These are phyloP conservation scores for Heliornis fulica DNA, from an alignment of 2,113 vertebrate genomes.

Conservation along the genomic window DNA sequence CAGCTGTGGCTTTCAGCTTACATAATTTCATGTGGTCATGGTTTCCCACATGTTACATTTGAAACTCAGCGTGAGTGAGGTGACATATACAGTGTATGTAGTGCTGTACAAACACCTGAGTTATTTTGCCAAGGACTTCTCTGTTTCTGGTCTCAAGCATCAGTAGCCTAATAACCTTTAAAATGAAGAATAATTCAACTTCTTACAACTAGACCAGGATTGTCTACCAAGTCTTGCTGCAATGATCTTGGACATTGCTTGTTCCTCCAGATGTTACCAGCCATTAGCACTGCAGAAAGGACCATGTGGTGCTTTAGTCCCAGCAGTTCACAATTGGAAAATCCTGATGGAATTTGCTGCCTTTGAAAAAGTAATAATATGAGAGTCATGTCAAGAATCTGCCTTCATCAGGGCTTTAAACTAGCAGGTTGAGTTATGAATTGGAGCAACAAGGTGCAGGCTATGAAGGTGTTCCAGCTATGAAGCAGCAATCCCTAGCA, in stretches of 20 bases:
- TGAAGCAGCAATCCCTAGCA: background rate
- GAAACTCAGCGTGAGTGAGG: background rate
- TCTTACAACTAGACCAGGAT: background rate
- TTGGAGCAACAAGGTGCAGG: background rate
- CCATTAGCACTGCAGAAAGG: background rate
- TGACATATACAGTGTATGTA: too few species aligned
- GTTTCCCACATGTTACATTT: background rate
- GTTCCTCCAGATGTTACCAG: background rate
- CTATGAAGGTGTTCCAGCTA: background rate
- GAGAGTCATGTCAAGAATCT: background rate
- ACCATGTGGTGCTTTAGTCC: background rate
- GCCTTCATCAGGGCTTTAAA: background rate
- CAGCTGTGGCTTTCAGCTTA: background rate
- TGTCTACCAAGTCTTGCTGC: background rate
- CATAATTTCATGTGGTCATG: rapidly evolving
- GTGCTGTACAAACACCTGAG: background rate
- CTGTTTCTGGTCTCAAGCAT: background rate
- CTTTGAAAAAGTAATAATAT: background rate
- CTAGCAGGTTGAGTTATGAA: background rate
- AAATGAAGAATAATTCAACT: background rate
- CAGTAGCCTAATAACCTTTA: background rate
- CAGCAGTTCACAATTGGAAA: background rate
- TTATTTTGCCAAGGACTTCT: background rate
- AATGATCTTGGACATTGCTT: background rate
- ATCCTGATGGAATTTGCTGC: background rate